phyloP scores from a whole-genome alignment of 2,888 invertebrate genomes.

The Xestia ashworthii region DNA sequence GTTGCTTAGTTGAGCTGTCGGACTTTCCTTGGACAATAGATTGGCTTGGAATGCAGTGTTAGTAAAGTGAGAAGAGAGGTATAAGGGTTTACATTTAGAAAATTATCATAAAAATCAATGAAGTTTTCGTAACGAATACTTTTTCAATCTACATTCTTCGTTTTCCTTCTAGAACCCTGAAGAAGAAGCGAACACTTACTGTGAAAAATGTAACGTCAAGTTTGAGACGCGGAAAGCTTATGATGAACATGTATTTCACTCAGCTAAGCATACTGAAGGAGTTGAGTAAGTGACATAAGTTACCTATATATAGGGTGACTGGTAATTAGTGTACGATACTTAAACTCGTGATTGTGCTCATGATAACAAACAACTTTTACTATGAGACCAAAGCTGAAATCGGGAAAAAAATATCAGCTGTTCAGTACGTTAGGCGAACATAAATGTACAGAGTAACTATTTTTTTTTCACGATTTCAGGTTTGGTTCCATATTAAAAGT shows the following conservation, averaged over 20 bases:
- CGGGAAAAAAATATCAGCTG: too few species aligned
- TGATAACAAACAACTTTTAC: too few species aligned
- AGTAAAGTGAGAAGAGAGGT: background rate
- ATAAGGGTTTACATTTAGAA: background rate
- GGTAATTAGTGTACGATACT: too few species aligned
- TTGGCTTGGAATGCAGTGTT: background rate
- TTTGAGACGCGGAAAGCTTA: conserved; percentile 79
- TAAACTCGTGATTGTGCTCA: too few species aligned
- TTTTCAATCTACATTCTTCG: background rate
- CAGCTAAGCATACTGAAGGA: conserved; percentile 77
- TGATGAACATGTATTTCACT: conserved; percentile 80
- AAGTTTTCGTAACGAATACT: background rate
- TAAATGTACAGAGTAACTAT: too few species aligned
- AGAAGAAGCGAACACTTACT: conserved; percentile 47
- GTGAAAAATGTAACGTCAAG: conserved; percentile 74
- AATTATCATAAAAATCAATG: background rate
- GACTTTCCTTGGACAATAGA: background rate
- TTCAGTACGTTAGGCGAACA: too few species aligned
- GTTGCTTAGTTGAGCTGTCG: background rate
- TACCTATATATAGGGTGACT: too few species aligned
- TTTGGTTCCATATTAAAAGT: too few species aligned
- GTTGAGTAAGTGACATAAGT: conserved; percentile 54
- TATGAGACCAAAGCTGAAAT: too few species aligned
- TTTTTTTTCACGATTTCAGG: too few species aligned
- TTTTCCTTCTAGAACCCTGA: conserved; percentile 34